Conservation (phyloP, 2,113 vertebrate species). For the Ovis aries region DNA sequence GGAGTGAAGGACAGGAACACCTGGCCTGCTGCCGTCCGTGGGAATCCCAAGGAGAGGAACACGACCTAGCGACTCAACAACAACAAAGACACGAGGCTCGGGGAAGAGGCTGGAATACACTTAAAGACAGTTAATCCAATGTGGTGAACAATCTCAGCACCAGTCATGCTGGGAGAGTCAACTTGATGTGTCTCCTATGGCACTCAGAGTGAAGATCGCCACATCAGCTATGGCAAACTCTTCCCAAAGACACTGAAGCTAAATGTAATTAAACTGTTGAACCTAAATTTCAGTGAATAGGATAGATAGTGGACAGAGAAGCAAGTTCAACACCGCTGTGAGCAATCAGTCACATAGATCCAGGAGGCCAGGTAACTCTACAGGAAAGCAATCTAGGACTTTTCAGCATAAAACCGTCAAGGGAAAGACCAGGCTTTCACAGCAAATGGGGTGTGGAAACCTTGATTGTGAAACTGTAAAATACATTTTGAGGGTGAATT, state of each 20-base stretch:
- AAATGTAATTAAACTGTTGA: background rate
- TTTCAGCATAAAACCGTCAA: background rate
- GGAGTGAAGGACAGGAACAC: background rate
- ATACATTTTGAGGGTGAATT: background rate
- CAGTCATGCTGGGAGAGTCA: fast-evolving
- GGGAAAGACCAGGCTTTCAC: background rate
- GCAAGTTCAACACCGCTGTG: background rate
- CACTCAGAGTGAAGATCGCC: fast-evolving
- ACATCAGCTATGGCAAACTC: background rate
- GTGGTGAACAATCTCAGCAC: background rate
- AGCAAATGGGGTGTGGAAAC: background rate
- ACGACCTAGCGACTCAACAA: fast-evolving
- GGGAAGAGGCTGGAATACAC: background rate
- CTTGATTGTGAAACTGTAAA: background rate
- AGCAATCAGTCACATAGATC: background rate
- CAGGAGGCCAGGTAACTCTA: background rate
- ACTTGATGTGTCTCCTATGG: fast-evolving
- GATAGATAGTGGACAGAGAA: background rate
- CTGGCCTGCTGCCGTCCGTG: fast-evolving
- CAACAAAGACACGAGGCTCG: background rate
- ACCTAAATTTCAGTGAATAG: background rate
- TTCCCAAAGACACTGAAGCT: background rate
- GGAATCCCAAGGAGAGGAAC: background rate
- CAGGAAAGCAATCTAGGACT: background rate
- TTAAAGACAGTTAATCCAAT: background rate